Conservation (phyloP, 1,140 invertebrate genomes). For the Drosophila burlai region DNA sequence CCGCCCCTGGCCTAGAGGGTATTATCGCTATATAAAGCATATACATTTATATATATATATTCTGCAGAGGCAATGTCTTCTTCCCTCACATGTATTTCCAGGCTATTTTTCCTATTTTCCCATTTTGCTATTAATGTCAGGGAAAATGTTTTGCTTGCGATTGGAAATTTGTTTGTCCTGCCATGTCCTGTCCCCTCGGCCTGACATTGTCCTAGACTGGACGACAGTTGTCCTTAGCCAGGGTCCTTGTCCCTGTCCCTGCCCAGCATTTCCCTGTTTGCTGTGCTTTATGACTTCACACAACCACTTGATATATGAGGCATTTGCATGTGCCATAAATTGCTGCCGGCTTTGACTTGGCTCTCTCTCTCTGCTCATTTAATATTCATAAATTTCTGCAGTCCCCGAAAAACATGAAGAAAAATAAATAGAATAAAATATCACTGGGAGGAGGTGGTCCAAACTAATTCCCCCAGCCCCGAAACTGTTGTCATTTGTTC, state of each 20-base stretch:
- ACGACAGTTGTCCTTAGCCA: slow-evolving; percentile 44
- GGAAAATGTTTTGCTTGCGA: slow-evolving; percentile 77
- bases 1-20: slow-evolving; percentile 9
- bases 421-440: slow-evolving; percentile 56
- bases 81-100: slow-evolving; percentile 7
- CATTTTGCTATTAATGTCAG: slow-evolving; percentile 76
- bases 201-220: slow-evolving; percentile 43
- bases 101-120: slow-evolving; percentile 37
- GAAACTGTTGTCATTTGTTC: slow-evolving; percentile 72
- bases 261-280: neutral
- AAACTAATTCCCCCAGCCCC: slow-evolving; percentile 66
- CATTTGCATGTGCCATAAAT: slow-evolving; percentile 82
- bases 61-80: neutral
- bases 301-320: slow-evolving; percentile 76
- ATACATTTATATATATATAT: slow-evolving; percentile 14
- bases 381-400: slow-evolving; percentile 79
- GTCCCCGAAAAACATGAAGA: slow-evolving; percentile 31
- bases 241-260: neutral
- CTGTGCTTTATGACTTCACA: slow-evolving; percentile 71
- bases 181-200: slow-evolving; percentile 37
- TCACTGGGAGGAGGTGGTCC: neutral
- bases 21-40: slow-evolving; percentile 71
- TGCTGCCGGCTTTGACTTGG: slow-evolving; percentile 43
- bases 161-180: slow-evolving; percentile 80
- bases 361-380: slow-evolving; percentile 55